Evolutionary conservation across 2,113 vertebrate genomes (phyloP).

Genomic region (Melospiza melodia): DNA sequence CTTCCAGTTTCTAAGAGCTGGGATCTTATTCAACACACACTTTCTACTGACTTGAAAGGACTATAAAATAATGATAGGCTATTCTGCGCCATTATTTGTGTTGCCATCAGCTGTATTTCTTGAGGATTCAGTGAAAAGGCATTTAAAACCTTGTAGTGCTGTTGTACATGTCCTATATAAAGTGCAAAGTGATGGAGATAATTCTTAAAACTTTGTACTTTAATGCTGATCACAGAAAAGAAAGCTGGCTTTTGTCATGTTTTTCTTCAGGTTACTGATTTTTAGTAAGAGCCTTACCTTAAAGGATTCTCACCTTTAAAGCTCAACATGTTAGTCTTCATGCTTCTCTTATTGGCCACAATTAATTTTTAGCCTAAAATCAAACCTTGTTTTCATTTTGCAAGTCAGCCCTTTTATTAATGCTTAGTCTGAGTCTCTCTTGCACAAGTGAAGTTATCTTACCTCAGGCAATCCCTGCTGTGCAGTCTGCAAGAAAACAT

Average conservation of each 20-base stretch:
- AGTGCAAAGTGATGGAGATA: not conserved
- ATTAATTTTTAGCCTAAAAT: not conserved
- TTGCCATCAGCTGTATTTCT: not conserved
- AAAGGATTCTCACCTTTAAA: not conserved
- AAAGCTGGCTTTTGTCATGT: not conserved
- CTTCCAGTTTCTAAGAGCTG: not conserved
- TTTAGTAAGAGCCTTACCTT: not conserved
- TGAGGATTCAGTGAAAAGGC: not conserved
- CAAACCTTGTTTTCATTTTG: not conserved
- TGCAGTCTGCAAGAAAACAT: slow-evolving; percentile 2
- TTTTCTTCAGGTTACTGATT: not conserved
- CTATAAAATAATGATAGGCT: not conserved
- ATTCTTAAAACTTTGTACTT: not conserved
- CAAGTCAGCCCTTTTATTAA: slow-evolving; percentile 6
- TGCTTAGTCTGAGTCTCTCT: not conserved
- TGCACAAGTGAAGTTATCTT: not conserved
- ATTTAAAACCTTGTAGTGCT: not conserved
- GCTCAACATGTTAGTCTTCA: not conserved
- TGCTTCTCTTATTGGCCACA: not conserved
- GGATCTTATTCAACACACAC: not conserved
- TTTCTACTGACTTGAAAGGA: not conserved
- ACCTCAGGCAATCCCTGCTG: slow-evolving; percentile 34
- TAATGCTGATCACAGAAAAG: not conserved
- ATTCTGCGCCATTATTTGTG: not conserved
- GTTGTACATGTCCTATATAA: not conserved